Conservation (phyloP, 2,113 vertebrate genomes). For the Orthonyx spaldingii region DNA sequence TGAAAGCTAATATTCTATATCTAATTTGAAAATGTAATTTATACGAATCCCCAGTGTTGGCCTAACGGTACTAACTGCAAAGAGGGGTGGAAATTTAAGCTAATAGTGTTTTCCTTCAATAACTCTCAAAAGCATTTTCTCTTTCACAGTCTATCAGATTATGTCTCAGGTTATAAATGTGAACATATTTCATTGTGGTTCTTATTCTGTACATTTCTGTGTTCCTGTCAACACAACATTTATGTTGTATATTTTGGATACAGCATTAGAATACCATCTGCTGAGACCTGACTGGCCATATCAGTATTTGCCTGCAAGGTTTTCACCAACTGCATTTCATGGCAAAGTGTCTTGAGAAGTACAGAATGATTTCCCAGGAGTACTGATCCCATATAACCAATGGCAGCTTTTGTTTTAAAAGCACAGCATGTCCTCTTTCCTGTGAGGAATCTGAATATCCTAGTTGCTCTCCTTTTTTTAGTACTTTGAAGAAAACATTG, state of each 20-base stretch:
- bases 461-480: not conserved
- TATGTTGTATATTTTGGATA: not conserved
- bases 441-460: not conserved
- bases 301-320: not conserved
- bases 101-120: slow-evolving; percentile 2
- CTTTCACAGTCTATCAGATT: slow-evolving; percentile 7
- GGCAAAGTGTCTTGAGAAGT: not conserved
- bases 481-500: not conserved
- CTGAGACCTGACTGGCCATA: not conserved
- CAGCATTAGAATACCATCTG: not conserved
- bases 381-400: not conserved
- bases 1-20: slow-evolving; percentile 26
- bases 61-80: not conserved
- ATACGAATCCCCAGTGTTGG: not conserved
- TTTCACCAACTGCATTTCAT: not conserved
- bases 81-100: not conserved
- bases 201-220: not conserved
- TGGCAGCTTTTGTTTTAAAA: not conserved
- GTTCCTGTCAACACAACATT: not conserved
- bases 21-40: slow-evolving; percentile 29
- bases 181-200: not conserved
- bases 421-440: not conserved
- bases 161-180: not conserved
- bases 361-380: not conserved
- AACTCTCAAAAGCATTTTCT: slow-evolving; percentile 9